Base-by-base conservation (phyloP, 2,797 vertebrate genomes). In the Valencia hispanica region DNA sequence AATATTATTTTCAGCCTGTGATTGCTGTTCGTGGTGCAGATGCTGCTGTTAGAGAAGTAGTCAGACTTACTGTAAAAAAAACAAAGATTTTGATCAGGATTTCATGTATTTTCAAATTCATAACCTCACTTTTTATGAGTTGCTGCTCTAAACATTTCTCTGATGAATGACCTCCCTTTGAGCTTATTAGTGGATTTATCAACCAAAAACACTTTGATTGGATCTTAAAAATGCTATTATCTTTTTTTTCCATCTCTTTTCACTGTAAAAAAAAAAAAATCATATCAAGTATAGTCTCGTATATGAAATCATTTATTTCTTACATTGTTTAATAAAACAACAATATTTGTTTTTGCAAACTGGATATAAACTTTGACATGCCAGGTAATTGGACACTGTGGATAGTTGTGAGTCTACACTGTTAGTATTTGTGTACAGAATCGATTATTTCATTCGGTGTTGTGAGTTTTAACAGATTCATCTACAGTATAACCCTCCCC, bases 301-400 rank as follows among this genome's bases (percentile, higher is more conserved):
- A 87, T 91, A 91, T 83, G 87, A 93, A 94, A 92, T 90, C 12
- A 74, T 94, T 94, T 94, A 93, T 94, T 95, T 88, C 68, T 83
- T 91, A 87, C 75, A 84, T 85, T 71, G 47, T 86, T 70, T 88
- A 88, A 79, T 90, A 90, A 92, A 94, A 93, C 90, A 85, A 79
- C 83, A 88, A 89, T 85, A 78, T 78, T 86, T 79, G 55, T 87
- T 90, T 93, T 94, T 94, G 92, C 92, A 94, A 95, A 95, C 91
- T 92, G 92, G 93, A 93, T 95, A 94, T 83, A 95, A 95, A 95
- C 84, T 68, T 92, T 90, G 87, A 91, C 94, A 94, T 95, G 93
- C 94, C 91, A 63, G 85, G 86, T 87, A 80, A 55, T 87, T 89
- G 87, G 91, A 93, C 78, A 75, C 74, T 20, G 83, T 86, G 81